A percentile compares a stretch with the other conserved stretches of the same genome.
Conservation (phyloP, 2,888 invertebrate species). For the Pseudococcus jackbeardsleyi region DNA sequence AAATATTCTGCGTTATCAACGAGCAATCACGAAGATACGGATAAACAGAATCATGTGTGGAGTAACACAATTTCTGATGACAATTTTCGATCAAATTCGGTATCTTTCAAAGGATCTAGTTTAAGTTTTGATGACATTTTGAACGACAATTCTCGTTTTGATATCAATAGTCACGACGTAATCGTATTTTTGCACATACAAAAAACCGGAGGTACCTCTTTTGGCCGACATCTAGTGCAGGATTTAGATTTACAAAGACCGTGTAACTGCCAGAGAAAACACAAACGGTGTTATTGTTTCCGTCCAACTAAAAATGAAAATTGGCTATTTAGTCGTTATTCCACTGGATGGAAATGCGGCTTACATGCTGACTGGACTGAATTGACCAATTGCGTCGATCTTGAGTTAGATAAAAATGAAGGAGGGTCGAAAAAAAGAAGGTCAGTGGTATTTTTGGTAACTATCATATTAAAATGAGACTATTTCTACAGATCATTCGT, state of each 20-base stretch:
- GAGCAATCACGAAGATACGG: background rate
- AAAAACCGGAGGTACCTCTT: constrained; percentile 98
- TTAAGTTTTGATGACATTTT: constrained; percentile 89
- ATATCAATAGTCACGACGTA: constrained; percentile 94
- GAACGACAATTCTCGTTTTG: constrained; percentile 88
- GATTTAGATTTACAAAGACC: constrained; percentile 93
- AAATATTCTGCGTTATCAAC: constrained; percentile 1
- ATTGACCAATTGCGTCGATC: constrained; percentile 90
- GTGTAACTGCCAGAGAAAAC: constrained; percentile 90
- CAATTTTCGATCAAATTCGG: constrained; percentile 69
- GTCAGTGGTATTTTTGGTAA: constrained; percentile 69
- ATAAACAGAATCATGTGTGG: constrained; percentile 72
- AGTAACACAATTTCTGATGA: constrained; percentile 65
- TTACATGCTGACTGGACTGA: constrained; percentile 99
- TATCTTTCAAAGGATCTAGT: constrained; percentile 71
- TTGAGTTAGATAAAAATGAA: constrained; percentile 91
- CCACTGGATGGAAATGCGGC: constrained; percentile 98
- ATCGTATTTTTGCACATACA: constrained; percentile 99
- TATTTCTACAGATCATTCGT: background rate
- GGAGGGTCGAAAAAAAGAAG: constrained; percentile 81
- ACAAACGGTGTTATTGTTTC: constrained; percentile 92
- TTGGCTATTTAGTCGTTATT: constrained; percentile 98
- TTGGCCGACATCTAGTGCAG: constrained; percentile 95
- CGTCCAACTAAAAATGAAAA: constrained; percentile 92
- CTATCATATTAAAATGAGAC: background rate